Evolutionary conservation across 2,888 invertebrate genomes (phyloP).

Genomic region (Thumatha senex): DNA sequence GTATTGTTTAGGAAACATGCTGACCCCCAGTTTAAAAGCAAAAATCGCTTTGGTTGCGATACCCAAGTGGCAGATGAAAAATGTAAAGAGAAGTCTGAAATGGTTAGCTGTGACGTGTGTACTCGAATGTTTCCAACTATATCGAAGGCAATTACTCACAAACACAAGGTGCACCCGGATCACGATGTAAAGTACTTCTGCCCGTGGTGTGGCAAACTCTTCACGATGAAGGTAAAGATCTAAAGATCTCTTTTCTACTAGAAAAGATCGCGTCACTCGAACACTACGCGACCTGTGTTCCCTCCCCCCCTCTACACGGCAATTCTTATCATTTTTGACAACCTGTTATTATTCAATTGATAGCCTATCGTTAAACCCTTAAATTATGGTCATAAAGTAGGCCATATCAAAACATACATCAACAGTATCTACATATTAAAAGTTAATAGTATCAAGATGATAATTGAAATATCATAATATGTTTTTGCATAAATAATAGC

Average conservation of each 20-base stretch:
- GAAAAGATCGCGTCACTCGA: constrained; percentile 1
- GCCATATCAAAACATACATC: no score
- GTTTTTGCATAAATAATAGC: no score
- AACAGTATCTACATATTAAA: no score
- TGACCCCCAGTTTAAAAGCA: constrained; percentile 82
- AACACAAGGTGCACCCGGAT: constrained; percentile 86
- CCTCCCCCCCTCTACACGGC: constrained; percentile 37
- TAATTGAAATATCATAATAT: no score
- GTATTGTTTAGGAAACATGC: constrained; percentile 81
- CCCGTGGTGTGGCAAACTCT: constrained; percentile 87
- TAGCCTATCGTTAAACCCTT: background rate
- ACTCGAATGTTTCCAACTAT: constrained; percentile 81
- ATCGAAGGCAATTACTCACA: constrained; percentile 86
- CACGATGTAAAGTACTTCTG: constrained; percentile 86
- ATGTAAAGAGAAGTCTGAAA: constrained; percentile 53
- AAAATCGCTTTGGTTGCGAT: constrained; percentile 47
- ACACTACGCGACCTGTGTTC: constrained; percentile 39
- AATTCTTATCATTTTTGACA: constrained; percentile 30
- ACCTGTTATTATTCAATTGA: constrained; percentile 2
- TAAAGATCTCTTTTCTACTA: background rate
- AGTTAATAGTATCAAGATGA: no score
- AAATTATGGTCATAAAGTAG: background rate
- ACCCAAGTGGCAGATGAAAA: constrained; percentile 44
- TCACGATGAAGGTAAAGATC: constrained; percentile 83
- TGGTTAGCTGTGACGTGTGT: constrained; percentile 85